phyloP scores from a whole-genome alignment of 2,113 vertebrate genomes.

The Leucopsar rothschildi region DNA sequence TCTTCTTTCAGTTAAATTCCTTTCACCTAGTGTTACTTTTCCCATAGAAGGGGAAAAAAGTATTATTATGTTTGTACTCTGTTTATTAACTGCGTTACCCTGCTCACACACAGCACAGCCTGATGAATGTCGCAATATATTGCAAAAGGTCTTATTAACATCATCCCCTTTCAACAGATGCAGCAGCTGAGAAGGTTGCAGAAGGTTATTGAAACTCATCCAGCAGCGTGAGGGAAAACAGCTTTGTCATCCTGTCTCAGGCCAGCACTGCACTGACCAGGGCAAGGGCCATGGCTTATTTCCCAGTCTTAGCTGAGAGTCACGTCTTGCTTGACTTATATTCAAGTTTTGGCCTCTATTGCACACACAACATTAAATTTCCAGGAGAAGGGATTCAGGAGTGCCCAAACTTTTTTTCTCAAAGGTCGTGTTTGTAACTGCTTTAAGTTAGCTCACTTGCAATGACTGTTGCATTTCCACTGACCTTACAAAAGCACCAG shows the following conservation, averaged over 20 bases:
- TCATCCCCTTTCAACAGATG: slow-evolving; percentile 2
- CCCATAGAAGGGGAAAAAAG: background rate
- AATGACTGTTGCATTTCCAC: background rate
- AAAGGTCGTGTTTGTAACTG: background rate
- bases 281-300: background rate
- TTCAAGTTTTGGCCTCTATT: background rate
- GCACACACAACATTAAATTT: background rate
- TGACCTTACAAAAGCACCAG: background rate
- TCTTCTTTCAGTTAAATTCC: background rate
- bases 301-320: background rate
- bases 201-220: background rate
- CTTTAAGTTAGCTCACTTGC: background rate
- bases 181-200: background rate
- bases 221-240: background rate
- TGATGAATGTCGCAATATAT: background rate
- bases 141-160: background rate
- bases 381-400: background rate
- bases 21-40: background rate
- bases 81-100: background rate
- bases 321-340: background rate
- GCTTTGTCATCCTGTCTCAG: background rate
- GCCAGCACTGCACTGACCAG: background rate
- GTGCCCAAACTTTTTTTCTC: background rate
- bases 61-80: background rate
- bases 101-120: background rate